phyloP scores from a whole-genome alignment of 1,140 invertebrate species.

The Drosophila teissieri region DNA sequence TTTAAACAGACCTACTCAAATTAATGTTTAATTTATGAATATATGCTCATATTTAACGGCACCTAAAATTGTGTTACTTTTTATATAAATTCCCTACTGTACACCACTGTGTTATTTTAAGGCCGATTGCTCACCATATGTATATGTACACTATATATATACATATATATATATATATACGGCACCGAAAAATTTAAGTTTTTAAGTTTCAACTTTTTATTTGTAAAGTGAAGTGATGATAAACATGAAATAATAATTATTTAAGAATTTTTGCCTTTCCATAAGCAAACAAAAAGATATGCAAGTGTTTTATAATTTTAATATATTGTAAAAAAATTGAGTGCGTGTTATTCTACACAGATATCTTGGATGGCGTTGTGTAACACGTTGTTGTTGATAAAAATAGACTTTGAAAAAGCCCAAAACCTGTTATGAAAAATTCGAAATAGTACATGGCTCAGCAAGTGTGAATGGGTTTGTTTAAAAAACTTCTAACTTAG shows the following conservation, averaged over 20 bases:
- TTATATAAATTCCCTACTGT: too few relatives aligned
- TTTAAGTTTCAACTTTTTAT: not conserved
- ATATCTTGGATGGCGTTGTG: slow-evolving; percentile 45
- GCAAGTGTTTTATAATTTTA: not conserved
- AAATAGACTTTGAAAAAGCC: slow-evolving; percentile 51
- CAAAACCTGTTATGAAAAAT: slow-evolving; percentile 21
- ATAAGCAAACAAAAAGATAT: not conserved
- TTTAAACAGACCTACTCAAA: not conserved
- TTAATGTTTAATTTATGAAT: not conserved
- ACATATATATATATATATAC: not conserved
- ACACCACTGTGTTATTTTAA: slow-evolving; percentile 2
- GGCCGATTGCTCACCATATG: not conserved
- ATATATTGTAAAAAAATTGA: not conserved
- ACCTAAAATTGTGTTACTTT: too few relatives aligned
- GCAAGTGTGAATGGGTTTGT: not conserved
- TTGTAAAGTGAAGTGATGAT: slow-evolving; percentile 1
- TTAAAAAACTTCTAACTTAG: not conserved
- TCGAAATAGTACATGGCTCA: not conserved
- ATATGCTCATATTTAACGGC: not conserved
- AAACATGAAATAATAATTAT: not conserved
- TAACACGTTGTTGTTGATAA: slow-evolving; percentile 42
- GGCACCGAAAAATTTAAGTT: not conserved
- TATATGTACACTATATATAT: not conserved
- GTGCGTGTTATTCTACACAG: slow-evolving; percentile 2
- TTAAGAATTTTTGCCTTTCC: not conserved